These are phyloP conservation scores for Limnephilus auricula DNA, from an alignment of 2,888 invertebrate genomes.

Conservation along the genomic window DNA sequence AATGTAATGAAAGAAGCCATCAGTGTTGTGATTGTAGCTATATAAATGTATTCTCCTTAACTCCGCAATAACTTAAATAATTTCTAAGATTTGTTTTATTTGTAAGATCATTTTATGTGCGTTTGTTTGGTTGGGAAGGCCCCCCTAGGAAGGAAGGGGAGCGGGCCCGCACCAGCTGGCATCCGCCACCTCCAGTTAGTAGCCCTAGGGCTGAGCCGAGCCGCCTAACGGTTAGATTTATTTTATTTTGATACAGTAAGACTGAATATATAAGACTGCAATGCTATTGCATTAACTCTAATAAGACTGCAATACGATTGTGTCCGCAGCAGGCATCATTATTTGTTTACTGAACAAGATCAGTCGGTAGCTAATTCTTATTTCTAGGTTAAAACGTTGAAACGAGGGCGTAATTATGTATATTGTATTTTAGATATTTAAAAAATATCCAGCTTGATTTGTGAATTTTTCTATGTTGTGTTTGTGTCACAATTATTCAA, in stretches of 20 bases:
- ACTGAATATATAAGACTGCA: conserved; percentile 66
- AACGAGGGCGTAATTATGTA: conserved; percentile 51
- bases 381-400: conserved; percentile 48
- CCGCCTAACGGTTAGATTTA: conserved; percentile 29
- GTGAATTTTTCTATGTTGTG: conserved; percentile 66
- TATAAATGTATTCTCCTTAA: conserved; percentile 59
- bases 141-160: neutral
- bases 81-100: conserved; percentile 63
- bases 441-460: conserved; percentile 67
- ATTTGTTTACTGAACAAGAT: conserved; percentile 48
- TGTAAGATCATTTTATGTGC: conserved; percentile 61
- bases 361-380: conserved; percentile 58
- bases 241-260: conserved; percentile 65
- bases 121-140: conserved; percentile 25
- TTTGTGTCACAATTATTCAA: conserved; percentile 64
- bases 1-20: conserved; percentile 66
- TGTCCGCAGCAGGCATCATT: conserved; percentile 14
- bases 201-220: neutral
- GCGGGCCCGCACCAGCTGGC: neutral
- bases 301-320: conserved; percentile 57
- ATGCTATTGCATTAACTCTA: conserved; percentile 63
- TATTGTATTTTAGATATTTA: conserved; percentile 67
- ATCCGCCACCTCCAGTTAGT: conserved; percentile 24
- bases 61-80: conserved; percentile 59
- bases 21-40: conserved; percentile 66